Conservation (phyloP, 2,888 invertebrate species). For the Alentia gelatinosa region DNA sequence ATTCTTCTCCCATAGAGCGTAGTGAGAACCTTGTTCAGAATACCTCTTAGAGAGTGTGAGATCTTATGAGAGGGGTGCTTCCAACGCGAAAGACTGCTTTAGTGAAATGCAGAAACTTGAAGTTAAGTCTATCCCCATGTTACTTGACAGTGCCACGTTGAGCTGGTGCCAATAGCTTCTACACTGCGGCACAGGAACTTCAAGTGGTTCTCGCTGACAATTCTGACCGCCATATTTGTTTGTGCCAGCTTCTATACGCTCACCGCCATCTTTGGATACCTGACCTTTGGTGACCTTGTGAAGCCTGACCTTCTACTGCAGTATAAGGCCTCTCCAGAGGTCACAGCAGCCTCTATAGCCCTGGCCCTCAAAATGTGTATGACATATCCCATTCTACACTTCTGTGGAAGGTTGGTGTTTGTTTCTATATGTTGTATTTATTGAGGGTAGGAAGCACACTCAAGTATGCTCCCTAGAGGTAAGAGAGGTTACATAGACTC, state of each 20-base stretch:
- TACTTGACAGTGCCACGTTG: slow-evolving; percentile 83
- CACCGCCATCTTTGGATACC: slow-evolving; percentile 83
- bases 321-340: slow-evolving; percentile 71
- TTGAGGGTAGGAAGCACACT: too few species aligned
- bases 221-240: slow-evolving; percentile 81
- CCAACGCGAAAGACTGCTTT: too few species aligned
- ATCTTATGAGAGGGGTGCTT: too few species aligned
- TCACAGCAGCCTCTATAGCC: slow-evolving; percentile 76
- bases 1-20: too few species aligned
- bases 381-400: slow-evolving; percentile 84
- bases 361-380: slow-evolving; percentile 81
- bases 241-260: slow-evolving; percentile 79
- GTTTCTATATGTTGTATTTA: too few species aligned
- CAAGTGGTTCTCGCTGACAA: slow-evolving; percentile 81
- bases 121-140: background rate
- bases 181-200: slow-evolving; percentile 83
- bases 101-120: too few species aligned
- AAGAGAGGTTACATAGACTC: too few species aligned
- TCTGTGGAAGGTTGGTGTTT: slow-evolving; percentile 83
- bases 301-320: slow-evolving; percentile 82
- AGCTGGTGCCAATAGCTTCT: slow-evolving; percentile 84
- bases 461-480: too few species aligned
- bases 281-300: slow-evolving; percentile 83
- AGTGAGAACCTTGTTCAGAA: too few species aligned
- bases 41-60: too few species aligned